A percentile compares a stretch with the other conserved stretches of the same genome.
These are phyloP conservation scores for Bellardia bayeri DNA, from an alignment of 2,888 invertebrate species.

Conservation along the genomic window DNA sequence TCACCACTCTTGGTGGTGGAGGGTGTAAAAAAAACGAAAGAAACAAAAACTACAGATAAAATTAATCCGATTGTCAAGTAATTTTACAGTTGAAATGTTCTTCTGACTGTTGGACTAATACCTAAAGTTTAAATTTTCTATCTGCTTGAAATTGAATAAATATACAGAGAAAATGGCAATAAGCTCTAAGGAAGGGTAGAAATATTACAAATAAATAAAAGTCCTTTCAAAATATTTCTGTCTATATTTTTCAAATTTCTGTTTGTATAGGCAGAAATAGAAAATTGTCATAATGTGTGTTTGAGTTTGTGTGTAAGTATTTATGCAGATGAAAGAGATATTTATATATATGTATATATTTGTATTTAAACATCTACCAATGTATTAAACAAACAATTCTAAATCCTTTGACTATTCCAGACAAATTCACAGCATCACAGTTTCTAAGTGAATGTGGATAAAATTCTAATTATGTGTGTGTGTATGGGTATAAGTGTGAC, in stretches of 20 bases:
- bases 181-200: not conserved
- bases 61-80: constrained; percentile 70
- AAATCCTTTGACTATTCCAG: constrained; percentile 45
- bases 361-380: constrained; percentile 50
- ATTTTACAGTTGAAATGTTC: constrained; percentile 66
- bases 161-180: not conserved
- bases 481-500: not conserved
- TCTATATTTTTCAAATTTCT: constrained; percentile 5
- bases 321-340: not conserved
- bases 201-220: not conserved
- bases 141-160: not conserved
- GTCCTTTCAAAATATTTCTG: constrained; percentile 1
- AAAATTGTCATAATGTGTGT: constrained; percentile 36
- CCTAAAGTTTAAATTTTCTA: constrained; percentile 62
- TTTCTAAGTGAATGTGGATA: not conserved
- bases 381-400: constrained; percentile 40
- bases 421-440: constrained; percentile 35
- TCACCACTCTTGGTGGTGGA: no score
- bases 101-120: constrained; percentile 41
- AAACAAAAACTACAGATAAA: constrained; percentile 45
- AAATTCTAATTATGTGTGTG: not conserved
- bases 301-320: not conserved
- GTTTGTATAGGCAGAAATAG: constrained; percentile 22
- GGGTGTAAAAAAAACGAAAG: not conserved
- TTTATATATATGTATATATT: constrained; percentile 63